Percentiles rank a stretch among this genome's conserved stretches.
phyloP scores from a whole-genome alignment of 2,113 vertebrate genomes.

The Solenodon paradoxus region DNA sequence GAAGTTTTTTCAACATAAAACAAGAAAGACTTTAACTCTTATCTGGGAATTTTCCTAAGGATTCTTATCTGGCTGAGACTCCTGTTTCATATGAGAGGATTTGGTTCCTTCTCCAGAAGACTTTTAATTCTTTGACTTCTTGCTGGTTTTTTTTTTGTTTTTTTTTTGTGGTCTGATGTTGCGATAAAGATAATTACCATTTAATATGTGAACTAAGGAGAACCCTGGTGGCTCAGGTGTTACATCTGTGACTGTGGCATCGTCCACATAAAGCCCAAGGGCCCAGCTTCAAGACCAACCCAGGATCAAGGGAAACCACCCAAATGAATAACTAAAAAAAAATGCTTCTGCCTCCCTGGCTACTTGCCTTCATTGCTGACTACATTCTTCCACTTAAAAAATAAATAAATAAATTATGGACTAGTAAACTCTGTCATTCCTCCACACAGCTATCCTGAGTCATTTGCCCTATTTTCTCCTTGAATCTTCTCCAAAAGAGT shows the following conservation, averaged over 20 bases:
- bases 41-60: not conserved
- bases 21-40: not conserved
- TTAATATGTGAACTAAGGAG: too few species aligned
- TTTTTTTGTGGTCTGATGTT: not conserved
- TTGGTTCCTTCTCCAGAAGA: not conserved
- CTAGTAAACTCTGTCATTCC: not conserved
- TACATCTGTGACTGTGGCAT: too few species aligned
- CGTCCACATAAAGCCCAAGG: too few species aligned
- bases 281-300: too few species aligned
- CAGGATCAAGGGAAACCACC: too few species aligned
- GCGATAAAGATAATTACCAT: not conserved
- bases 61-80: not conserved
- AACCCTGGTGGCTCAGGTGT: too few species aligned
- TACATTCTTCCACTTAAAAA: too few species aligned
- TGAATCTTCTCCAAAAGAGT: not conserved
- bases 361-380: too few species aligned
- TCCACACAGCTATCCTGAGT: not conserved
- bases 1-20: not conserved
- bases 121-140: not conserved
- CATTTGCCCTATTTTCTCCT: not conserved
- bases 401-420: too few species aligned
- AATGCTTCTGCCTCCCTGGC: too few species aligned
- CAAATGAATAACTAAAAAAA: too few species aligned
- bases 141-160: too few species aligned
- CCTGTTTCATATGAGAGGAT: not conserved